phyloP scores from a whole-genome alignment of 2,113 vertebrate species.

The Ictidomys tridecemlineatus region DNA sequence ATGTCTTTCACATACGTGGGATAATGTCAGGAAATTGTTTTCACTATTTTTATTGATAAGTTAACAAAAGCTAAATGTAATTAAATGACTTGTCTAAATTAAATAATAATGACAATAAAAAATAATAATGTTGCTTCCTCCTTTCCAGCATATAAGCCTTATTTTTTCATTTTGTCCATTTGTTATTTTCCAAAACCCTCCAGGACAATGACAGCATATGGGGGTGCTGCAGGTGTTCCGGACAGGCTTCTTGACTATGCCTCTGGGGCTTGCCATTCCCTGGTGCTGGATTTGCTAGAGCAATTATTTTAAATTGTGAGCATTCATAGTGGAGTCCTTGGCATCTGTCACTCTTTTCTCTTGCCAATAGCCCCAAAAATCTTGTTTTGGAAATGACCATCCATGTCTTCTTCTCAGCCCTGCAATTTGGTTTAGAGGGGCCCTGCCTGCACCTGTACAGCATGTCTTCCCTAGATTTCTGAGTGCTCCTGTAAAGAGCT shows the following conservation, averaged over 20 bases:
- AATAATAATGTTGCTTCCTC: neutral
- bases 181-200: neutral
- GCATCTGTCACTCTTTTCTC: neutral
- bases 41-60: neutral
- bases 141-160: neutral
- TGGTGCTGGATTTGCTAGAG: neutral
- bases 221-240: neutral
- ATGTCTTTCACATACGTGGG: neutral
- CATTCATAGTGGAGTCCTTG: neutral
- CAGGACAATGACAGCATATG: neutral
- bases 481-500: neutral
- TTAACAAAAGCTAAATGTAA: neutral
- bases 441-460: neutral
- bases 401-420: neutral
- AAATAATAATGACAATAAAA: too few species aligned
- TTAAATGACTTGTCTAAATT: slow-evolving; percentile 11
- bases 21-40: neutral
- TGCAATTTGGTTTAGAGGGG: neutral
- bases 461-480: neutral
- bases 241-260: neutral
- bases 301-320: neutral
- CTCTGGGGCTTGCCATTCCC: neutral
- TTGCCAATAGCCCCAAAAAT: neutral
- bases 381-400: neutral
- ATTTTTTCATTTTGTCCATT: neutral